Evolutionary conservation across 2,113 vertebrate genomes (phyloP).

Genomic region (Etheostoma spectabile): DNA sequence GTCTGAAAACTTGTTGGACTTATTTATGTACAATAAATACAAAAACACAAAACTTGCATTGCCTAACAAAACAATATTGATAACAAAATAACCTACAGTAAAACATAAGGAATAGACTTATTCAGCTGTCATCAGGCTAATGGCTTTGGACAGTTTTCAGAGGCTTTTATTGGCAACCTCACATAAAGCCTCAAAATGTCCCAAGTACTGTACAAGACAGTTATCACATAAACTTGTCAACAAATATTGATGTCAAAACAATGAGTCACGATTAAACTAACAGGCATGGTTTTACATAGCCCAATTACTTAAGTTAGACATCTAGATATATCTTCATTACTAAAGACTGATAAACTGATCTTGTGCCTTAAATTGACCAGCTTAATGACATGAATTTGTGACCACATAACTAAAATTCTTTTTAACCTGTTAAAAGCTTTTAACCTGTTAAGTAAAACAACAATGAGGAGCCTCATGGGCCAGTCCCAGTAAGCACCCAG

Average conservation of each 20-base stretch:
- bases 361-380: conserved; percentile 5
- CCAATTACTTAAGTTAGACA: conserved; percentile 22
- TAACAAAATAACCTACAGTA: conserved; percentile 26
- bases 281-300: conserved; percentile 19
- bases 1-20: neutral
- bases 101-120: conserved; percentile 1
- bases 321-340: neutral
- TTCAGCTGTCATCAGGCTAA: conserved; percentile 38
- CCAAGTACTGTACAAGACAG: conserved; percentile 39
- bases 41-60: neutral
- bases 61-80: neutral
- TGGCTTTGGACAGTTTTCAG: conserved; percentile 38
- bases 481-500: conserved; percentile 11
- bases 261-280: conserved; percentile 48
- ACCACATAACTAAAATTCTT: conserved; percentile 19
- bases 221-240: conserved; percentile 65
- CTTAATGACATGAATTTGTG: conserved; percentile 4
- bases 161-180: conserved; percentile 59
- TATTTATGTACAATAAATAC: neutral
- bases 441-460: conserved; percentile 33
- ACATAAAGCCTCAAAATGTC: conserved; percentile 59
- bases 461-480: conserved; percentile 12
- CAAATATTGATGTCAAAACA: conserved; percentile 49
- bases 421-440: conserved; percentile 4
- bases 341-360: conserved; percentile 13